Evolutionary conservation across 2,888 invertebrate species (phyloP), one percentile per base, ranked within the genome.

Genomic region (Spilosoma lubricipeda): DNA sequence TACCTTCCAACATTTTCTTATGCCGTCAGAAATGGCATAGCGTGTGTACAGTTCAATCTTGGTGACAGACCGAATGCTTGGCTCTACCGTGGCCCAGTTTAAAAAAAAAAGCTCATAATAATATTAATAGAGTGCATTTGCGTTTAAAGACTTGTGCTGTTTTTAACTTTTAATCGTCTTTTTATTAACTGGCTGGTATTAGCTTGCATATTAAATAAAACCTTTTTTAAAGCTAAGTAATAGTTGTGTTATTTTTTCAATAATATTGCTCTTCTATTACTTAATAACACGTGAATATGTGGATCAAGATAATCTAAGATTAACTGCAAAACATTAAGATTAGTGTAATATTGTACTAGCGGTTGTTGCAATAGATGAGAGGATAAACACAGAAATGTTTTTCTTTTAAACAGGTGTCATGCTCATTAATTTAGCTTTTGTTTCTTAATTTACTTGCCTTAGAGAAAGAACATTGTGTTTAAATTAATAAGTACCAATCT

Each of bases 21-120:
- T 39, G 33, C 63, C 67, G 69, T 39, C 72, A 76, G 72, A 76
- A 74, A 82, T 66, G 39, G 63, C 74, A 83, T 84, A 70, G 85
- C 83, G 83, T 83, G 83, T 77, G 27, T 75, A 36, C 77, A 67
- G 77, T 80, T 82, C 85, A 45, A 79, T 84, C 78, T 80, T 45
- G 67, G 85, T 83, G 86, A 86, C 86, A 86, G 78, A 86, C 76
- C 67, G 65, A 74, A 65, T 66, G 30, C 77, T 23, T 74, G 77
- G 72, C 64, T 52, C 48, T 48, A 65, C 42, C 39, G 73, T 80
- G 78, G 77, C 82, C 75, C 67, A 78, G 73, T 78, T 81, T 30
- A 67, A 11, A 71, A 75, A 76, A 74, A 74, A 67, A 5, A 9
- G 4, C n/a, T 68, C 33, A 59, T 75, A 73, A 20, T 74, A 70